Base-by-base conservation (phyloP, 2,113 vertebrate genomes). In the Dendropsophus ebraccatus region DNA sequence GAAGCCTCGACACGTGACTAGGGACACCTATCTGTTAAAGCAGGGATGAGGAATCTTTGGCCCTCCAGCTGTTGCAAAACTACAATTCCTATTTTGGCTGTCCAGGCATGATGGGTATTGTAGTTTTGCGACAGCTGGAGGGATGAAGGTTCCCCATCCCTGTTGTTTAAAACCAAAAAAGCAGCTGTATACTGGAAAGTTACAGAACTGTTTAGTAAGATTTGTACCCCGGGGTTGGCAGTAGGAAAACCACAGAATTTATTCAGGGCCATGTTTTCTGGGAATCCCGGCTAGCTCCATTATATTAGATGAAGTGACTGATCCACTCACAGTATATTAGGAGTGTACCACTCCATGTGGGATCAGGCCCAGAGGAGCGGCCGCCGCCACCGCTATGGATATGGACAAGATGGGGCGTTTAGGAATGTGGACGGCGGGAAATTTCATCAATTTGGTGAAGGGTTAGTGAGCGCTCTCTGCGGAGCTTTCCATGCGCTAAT, bases 301-400 rank as follows among this genome's bases (percentile, higher is more conserved):
- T 50, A 58, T 56, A 62, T 52, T 56, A 54, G 70, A 83, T 54
- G 25, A 83, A 52, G 30, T 56, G 49, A 56, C 65, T 37, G 49
- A 35, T 69, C 50, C 50, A 83, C 30, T 72, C 50, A 25, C 21
- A 41, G 52, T 41, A 5, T 83, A 83, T 83, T 72, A 37, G 65
- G 12, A 41, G 37, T 83, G 17, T 11, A n/a, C 12, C 37, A 37
- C 80, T 81, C 30, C 14, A 58, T 45, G 54, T 41, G 62, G 56
- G 23, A n/a, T 23, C 56, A n/a, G 58, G 16, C 79, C 30, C 79
- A 8, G 79, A 41, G 25, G 79, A 49, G 6, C 16, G 2, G 25
- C 60, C 16, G 80, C 37, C 30, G 37, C 35, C 19, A 21, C 37
- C 28, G 58, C 9, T 50, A 82, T 45, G 49, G 37, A 41, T 81